Base-by-base conservation (phyloP, 2,113 vertebrate species). In the Perca schrenkii region DNA sequence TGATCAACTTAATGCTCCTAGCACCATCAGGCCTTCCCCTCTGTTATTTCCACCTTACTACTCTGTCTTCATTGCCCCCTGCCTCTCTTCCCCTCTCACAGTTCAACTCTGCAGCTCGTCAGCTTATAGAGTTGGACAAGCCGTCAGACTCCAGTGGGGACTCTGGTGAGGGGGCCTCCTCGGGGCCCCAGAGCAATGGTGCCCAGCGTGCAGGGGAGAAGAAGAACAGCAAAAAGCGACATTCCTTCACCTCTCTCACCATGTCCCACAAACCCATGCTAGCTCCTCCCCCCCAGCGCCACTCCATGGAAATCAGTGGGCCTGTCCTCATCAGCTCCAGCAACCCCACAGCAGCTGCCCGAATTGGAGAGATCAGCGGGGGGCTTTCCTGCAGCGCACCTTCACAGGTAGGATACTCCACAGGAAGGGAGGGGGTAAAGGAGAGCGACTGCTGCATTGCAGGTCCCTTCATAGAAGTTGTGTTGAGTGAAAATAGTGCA, bases 291-390 rank as follows among this genome's bases (percentile, higher is more conserved):
- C 96, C 98, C 22, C 96, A 99, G 88, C 97, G 98, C 49, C 98
- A 99, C 94, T 99, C 98, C 69, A 97, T 99, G 98, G 98, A 99
- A 92, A 99, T 99, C 82, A 99, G 98, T 46, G 97, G 98, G 36
- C 98, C 98, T 0, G 98, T 99, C 53, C 98, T 99, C 88, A 98
- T 99, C 95, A 99, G 98, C 93, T 99, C 98, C 90, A 98, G 97
- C 88, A 99, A 99, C 91, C 98, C 98, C 46, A 98, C 98, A 0
- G 98, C 98, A 0, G 98, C 98, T 0, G 98, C 98, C 0, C 96
- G 98, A 4, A 99, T 99, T 2, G 97, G 97, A 15, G 98, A 99
- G 90, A 95, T 99, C 82, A 97, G 96, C 0, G 98, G 98, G 2
- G 95, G 95, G 10, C 96, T 99, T 10, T 99, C 98, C 88, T 99